Base-by-base conservation (phyloP, 2,113 vertebrate species). In the Fregata magnificens region DNA sequence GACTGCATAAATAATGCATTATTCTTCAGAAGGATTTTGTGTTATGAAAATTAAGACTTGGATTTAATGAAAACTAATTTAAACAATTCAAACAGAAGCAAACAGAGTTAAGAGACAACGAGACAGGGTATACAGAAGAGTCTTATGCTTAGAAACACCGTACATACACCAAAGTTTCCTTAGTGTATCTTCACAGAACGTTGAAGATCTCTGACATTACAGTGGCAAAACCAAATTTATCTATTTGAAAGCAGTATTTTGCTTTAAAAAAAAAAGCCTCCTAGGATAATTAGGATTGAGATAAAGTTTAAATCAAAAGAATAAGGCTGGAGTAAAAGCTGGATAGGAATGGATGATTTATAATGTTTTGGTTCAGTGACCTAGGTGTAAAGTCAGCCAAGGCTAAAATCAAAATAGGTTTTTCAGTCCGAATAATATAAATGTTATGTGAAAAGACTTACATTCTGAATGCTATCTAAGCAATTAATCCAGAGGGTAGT, bases 401-500 rank as follows among this genome's bases (percentile, higher is more conserved):
- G 78, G 74, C 61, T 95, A 95, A 96, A 96, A 97, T 85, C 55
- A 93, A 94, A 95, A 71, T 12, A 66, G 11, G 17, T 47, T 86
- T 95, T 91, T 40, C 56, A 56, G 17, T 50, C 40, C 59, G 58
- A 91, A 71, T 90, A 91, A 86, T 67, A 78, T n/a, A 94, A 92
- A 69, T 66, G 83, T 93, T 94, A 89, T 44, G 25, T 44, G 67
- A 62, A 80, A 90, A 94, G 97, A 97, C 88, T 97, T 95, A 93
- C 62, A 90, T 98, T 96, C 59, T 90, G 70, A 93, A 85, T 94
- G 42, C 52, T 95, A 82, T 94, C 80, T 92, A 92, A 95, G 93
- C 88, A 96, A 97, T 97, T 96, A 93, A 94, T 93, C 59, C 70
- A 94, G 56, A 82, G 31, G 29, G 74, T 95, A 83, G 91, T 97